Evolutionary conservation across 2,797 vertebrate species (phyloP), one percentile per base, ranked within the genome.

Genomic region (Sebastes miniatus): DNA sequence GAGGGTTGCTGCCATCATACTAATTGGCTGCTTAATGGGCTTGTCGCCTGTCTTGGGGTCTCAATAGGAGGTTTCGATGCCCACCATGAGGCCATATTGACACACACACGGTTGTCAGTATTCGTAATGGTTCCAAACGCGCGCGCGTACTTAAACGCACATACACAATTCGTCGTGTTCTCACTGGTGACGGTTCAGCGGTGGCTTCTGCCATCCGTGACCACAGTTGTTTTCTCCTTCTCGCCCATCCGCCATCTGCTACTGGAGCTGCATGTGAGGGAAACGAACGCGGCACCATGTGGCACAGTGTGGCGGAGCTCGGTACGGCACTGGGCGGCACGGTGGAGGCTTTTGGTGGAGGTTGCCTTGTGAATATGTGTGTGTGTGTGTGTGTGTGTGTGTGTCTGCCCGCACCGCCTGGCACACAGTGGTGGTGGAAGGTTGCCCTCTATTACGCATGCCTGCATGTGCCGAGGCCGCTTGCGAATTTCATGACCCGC

Each of bases 161-260:
- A 80, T 22, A 25, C 56, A 64, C 57, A 70, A 24, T 67, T 69
- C 27, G 52, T 63, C 77, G 73, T 69, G 25, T 80, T 79, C 52
- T 76, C 57, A 20, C 59, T 77, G 76, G 78, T 43, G 80, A 80
- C 25, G 89, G 74, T 80, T 88, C 74, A 64, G 77, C 54, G 36
- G 69, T 56, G 68, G 70, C 75, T 62, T 86, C 80, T 69, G 73
- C 85, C 77, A 83, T 90, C 84, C 88, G 67, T 87, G 87, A 91
- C 89, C 87, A 64, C 83, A 69, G 87, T 87, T 61, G 83, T 89
- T 89, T 85, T 88, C 59, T 76, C 76, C 86, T 75, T 68, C 74
- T 87, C 74, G 69, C 83, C 81, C 83, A 58, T 85, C 56, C 2
- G 47, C 95, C 95, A 95, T 95, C 95, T 95, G 95, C 90, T 94